Conservation (phyloP, 2,797 vertebrate species). For the Thaleichthys pacificus region DNA sequence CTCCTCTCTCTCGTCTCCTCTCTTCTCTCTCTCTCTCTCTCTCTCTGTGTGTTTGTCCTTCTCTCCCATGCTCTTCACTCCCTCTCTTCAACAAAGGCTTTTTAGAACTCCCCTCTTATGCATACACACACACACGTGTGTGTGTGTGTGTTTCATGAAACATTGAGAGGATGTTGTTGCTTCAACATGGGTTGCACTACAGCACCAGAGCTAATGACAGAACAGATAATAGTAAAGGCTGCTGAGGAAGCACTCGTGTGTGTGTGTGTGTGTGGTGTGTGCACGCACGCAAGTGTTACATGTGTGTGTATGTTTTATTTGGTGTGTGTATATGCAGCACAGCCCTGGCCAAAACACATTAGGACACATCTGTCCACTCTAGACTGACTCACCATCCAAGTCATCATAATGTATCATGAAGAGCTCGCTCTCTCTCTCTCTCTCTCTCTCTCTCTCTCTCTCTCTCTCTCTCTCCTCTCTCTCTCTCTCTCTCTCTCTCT, state of each 20-base stretch:
- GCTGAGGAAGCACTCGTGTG: slow-evolving; percentile 2
- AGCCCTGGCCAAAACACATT: slow-evolving; percentile 77
- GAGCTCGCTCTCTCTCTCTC: slow-evolving; percentile 13
- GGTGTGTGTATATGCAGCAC: slow-evolving; percentile 51
- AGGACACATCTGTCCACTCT: slow-evolving; percentile 80
- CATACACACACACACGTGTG: too few species aligned
- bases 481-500: slow-evolving; percentile 4
- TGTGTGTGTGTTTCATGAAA: too few species aligned
- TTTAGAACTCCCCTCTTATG: too few species aligned
- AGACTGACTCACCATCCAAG: slow-evolving; percentile 58
- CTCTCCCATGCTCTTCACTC: too few species aligned
- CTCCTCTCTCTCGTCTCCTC: too few species aligned
- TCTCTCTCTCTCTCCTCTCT: not conserved
- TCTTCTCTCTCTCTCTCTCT: too few species aligned
- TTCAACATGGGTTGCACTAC: too few species aligned
- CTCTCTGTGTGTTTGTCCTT: too few species aligned
- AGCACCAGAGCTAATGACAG: too few species aligned
- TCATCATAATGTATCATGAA: slow-evolving; percentile 53
- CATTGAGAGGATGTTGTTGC: too few species aligned
- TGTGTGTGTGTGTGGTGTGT: slow-evolving; percentile 9
- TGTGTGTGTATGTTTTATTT: not conserved
- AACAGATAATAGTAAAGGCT: not conserved
- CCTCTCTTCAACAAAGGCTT: too few species aligned
- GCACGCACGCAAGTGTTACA: too few species aligned
- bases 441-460: not conserved